phyloP scores from a whole-genome alignment of 2,113 vertebrate species.

The Paradoxurus hermaphroditus region DNA sequence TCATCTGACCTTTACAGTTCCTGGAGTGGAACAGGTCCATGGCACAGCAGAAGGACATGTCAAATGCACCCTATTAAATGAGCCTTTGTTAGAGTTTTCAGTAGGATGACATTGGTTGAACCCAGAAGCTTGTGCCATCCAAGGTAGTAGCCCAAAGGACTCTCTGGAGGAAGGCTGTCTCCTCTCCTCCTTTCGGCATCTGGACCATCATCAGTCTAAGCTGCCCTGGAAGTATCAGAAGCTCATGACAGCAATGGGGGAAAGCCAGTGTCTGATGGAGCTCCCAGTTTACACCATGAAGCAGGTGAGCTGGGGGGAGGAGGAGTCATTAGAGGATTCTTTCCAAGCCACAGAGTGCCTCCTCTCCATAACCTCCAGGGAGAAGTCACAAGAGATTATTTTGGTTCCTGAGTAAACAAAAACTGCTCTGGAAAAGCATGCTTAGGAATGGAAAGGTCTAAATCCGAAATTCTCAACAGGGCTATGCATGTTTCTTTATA shows the following conservation, averaged over 20 bases:
- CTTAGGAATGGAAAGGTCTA: not conserved
- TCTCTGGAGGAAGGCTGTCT: slow-evolving; percentile 3
- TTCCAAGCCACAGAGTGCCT: not conserved
- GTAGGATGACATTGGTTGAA: not conserved
- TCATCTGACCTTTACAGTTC: not conserved
- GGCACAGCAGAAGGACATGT: not conserved
- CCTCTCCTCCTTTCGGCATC: not conserved
- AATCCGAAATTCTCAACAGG: slow-evolving; percentile 26
- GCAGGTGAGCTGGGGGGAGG: not conserved
- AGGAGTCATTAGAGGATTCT: not conserved
- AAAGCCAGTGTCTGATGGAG: not conserved
- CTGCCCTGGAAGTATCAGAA: not conserved
- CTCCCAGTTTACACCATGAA: not conserved
- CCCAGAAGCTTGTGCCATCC: slow-evolving; percentile 18
- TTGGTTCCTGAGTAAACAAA: not conserved
- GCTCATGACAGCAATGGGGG: not conserved
- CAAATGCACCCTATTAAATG: slow-evolving; percentile 3
- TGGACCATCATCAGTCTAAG: not conserved
- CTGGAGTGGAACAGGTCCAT: not conserved
- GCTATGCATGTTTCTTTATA: slow-evolving; percentile 27
- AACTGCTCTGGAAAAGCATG: slow-evolving; percentile 20
- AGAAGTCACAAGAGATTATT: not conserved
- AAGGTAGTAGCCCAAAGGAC: slow-evolving; percentile 17
- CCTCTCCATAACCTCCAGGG: not conserved
- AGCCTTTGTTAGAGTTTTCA: slow-evolving; percentile 41